Conservation (phyloP, 2,113 vertebrate genomes). For the Nestor notabilis region DNA sequence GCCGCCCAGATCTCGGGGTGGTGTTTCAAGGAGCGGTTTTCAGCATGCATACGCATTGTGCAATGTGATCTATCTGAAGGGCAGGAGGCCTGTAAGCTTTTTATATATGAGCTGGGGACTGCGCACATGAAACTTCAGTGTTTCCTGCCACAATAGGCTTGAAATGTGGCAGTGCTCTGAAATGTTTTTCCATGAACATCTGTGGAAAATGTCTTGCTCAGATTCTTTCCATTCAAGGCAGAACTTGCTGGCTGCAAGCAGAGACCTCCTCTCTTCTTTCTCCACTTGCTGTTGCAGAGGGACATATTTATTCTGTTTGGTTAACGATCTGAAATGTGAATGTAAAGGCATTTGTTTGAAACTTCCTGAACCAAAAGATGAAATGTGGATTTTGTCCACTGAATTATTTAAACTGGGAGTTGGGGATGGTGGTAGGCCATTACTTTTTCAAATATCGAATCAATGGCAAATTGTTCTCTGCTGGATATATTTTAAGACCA, state of each 20-base stretch:
- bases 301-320: background rate
- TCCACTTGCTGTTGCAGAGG: background rate
- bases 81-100: background rate
- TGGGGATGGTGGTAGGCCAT: background rate
- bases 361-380: background rate
- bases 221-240: slow-evolving; percentile 61
- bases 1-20: background rate
- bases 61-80: background rate
- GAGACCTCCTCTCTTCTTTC: slow-evolving; percentile 14
- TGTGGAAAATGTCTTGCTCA: slow-evolving; percentile 56
- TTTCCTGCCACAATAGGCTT: slow-evolving; percentile 41
- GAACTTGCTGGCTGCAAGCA: slow-evolving; percentile 36
- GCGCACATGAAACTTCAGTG: background rate
- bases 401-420: background rate
- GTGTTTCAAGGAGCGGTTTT: slow-evolving; percentile 22
- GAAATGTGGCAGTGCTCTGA: slow-evolving; percentile 31
- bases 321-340: slow-evolving; percentile 8
- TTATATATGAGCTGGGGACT: background rate
- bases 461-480: slow-evolving; percentile 29
- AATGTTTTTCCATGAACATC: slow-evolving; percentile 52
- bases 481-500: slow-evolving; percentile 12
- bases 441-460: background rate
- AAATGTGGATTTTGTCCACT: background rate
- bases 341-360: background rate
- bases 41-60: background rate